These are phyloP conservation scores for Lytechinus variegatus DNA, from an alignment of 35 echinoderm and acorn worm species.

Conservation along the genomic window DNA sequence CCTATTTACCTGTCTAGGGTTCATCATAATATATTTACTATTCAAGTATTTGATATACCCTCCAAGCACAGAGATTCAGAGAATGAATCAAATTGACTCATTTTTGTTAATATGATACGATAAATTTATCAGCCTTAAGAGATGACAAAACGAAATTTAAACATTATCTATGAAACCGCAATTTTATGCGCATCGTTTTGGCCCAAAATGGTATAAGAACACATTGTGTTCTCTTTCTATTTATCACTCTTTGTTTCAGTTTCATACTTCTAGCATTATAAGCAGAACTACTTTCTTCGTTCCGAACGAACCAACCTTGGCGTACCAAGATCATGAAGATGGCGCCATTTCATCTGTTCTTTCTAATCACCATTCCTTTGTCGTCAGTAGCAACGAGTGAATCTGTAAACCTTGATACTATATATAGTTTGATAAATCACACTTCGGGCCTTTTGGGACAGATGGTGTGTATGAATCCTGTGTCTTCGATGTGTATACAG, in stretches of 20 bases:
- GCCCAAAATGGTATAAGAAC: no score
- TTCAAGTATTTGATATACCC: no score
- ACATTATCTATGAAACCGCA: no score
- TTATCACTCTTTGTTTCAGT: neutral
- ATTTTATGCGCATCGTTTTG: no score
- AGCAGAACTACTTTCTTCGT: neutral
- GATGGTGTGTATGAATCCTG: constrained; percentile 5
- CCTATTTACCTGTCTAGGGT: no score
- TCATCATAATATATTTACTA: no score
- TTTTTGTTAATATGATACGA: no score
- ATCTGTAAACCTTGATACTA: neutral
- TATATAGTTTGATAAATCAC: neutral
- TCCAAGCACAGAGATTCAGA: no score
- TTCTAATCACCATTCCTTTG: neutral
- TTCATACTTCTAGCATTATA: neutral
- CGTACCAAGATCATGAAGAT: neutral
- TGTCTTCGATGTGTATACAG: neutral
- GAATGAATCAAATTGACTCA: no score
- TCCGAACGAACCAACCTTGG: neutral
- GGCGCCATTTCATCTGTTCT: neutral
- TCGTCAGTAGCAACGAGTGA: neutral
- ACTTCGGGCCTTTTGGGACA: neutral
- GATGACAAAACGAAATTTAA: no score
- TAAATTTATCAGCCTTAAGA: no score
- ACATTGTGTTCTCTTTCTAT: no score